Base-by-base conservation (phyloP, 2,888 invertebrate species). In the Crossocerus cetratus region DNA sequence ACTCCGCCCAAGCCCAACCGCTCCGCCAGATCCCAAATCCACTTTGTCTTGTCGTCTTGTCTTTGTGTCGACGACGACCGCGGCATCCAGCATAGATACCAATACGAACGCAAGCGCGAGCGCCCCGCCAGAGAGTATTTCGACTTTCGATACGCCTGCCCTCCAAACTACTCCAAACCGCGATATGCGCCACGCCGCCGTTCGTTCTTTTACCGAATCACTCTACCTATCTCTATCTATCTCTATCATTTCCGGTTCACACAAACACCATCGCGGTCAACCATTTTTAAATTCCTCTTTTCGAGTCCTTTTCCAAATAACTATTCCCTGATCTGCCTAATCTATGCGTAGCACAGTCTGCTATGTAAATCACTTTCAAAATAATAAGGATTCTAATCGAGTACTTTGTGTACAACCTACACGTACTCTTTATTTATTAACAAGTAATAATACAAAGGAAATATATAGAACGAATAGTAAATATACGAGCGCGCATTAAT, bases 111-210 rank as follows among this genome's bases (percentile, higher is more conserved):
- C 71, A 66, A 68, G 74, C 74, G 65, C 77, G 55, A 74, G n/a
- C n/a, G n/a, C n/a, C n/a, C n/a, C n/a, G n/a, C n/a, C n/a, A n/a
- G n/a, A n/a, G 56, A 14, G 59, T 57, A 18, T 69, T 69, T 72
- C 78, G 78, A 74, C 74, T 43, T 43, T 43, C 43, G 43, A 43
- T 13, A 77, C 78, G 72, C 77, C 78, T 78, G 77, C 43, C 61
- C 32, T 32, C 8, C 8, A 62, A 65, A 55, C 56, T n/a, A n/a
- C n/a, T n/a, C n/a, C n/a, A n/a, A n/a, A n/a, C n/a, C n/a, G n/a
- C n/a, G n/a, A 14, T 20, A 1, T 16, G 65, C 67, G 72, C 43
- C 69, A 62, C 67, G 72, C 43, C 69, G 74, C 72, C 77, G 74
- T 58, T 44, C 23, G 61, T 49, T 43, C 56, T 32, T 4, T 44